Conservation (phyloP, 2,888 invertebrate species). For the Xylophagus ater region DNA sequence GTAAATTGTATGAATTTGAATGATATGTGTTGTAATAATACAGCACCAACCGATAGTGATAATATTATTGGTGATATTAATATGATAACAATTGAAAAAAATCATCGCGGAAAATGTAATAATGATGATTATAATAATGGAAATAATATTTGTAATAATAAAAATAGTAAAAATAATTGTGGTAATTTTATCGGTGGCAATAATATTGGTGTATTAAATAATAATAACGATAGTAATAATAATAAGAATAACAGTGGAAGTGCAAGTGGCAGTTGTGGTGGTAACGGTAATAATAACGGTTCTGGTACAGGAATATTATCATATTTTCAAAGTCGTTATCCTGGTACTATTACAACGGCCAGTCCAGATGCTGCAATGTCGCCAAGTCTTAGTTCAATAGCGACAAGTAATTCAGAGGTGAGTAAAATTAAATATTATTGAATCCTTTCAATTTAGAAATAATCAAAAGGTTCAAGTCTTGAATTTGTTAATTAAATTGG, state of each 20-base stretch:
- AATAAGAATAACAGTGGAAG: slow-evolving; percentile 1
- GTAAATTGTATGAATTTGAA: no score
- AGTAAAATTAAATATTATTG: slow-evolving; percentile 27
- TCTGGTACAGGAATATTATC: slow-evolving; percentile 5
- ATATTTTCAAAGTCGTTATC: slow-evolving; percentile 38
- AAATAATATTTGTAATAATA: no score
- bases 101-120: neutral
- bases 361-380: slow-evolving; percentile 49
- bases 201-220: slow-evolving; percentile 5
- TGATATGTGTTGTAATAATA: no score
- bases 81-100: no score
- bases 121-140: slow-evolving; percentile 1
- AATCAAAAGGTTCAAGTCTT: no score
- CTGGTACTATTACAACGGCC: slow-evolving; percentile 39
- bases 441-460: no score
- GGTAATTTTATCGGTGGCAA: neutral
- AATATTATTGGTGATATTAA: no score
- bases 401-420: slow-evolving; percentile 73
- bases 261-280: slow-evolving; percentile 3
- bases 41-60: no score
- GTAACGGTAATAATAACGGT: slow-evolving; percentile 5
- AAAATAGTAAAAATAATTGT: neutral
- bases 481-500: no score
- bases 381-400: slow-evolving; percentile 63
- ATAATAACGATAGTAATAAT: slow-evolving; percentile 6